These are phyloP conservation scores for Anthoscopus minutus DNA, from an alignment of 2,113 vertebrate genomes.

Conservation along the genomic window DNA sequence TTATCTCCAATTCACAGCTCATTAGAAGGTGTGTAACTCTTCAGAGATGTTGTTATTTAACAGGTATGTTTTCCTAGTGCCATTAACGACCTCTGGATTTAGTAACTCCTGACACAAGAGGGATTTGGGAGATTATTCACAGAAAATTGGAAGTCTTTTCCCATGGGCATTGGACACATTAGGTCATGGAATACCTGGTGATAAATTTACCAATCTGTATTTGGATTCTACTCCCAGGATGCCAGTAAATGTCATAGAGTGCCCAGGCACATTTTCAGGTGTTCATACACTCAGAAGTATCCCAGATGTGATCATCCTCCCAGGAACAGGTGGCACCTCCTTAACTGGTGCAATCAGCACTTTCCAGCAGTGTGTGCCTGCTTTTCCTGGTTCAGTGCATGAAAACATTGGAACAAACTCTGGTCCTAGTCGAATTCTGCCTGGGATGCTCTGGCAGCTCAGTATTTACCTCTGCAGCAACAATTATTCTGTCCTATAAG, in stretches of 20 bases:
- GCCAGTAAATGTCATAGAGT: neutral
- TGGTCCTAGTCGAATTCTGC: neutral
- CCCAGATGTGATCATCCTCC: neutral
- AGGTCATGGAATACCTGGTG: neutral
- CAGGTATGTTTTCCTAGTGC: neutral
- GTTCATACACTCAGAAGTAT: neutral
- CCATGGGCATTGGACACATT: neutral
- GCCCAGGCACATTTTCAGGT: neutral
- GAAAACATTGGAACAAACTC: neutral
- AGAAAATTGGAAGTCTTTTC: neutral
- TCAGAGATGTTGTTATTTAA: constrained; percentile 26
- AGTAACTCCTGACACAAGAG: neutral
- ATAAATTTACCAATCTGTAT: neutral
- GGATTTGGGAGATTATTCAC: neutral
- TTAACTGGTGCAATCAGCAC: neutral
- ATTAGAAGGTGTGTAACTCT: constrained; percentile 19
- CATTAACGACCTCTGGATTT: neutral
- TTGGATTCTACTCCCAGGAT: neutral
- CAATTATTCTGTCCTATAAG: neutral
- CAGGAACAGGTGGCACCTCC: neutral
- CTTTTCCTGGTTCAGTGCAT: neutral
- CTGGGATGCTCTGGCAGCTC: neutral
- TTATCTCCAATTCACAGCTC: constrained; percentile 33
- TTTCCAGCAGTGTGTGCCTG: neutral
- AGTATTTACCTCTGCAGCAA: neutral